phyloP scores from a whole-genome alignment of 1,140 invertebrate species.

The Globodera rostochiensis region DNA sequence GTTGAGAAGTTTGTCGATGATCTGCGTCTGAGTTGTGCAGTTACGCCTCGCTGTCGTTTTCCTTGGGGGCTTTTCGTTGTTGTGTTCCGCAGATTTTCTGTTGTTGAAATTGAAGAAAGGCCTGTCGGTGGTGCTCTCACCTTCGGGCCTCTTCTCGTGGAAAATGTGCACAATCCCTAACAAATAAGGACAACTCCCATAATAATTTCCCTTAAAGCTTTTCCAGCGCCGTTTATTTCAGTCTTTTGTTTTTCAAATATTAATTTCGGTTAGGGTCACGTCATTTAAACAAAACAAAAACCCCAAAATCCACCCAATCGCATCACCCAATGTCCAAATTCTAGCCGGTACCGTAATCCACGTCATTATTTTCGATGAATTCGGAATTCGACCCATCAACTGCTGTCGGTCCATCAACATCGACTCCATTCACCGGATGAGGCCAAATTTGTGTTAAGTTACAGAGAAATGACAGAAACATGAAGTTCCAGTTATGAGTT shows the following conservation, averaged over 20 bases:
- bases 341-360: conserved; percentile 8
- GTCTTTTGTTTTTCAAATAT: no score
- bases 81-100: background rate
- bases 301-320: no score
- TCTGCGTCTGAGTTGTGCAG: conserved; percentile 29
- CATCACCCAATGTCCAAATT: background rate
- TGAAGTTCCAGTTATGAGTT: background rate
- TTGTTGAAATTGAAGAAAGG: conserved; percentile 16
- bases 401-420: background rate
- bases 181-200: no score
- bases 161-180: conserved; percentile 29
- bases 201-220: no score
- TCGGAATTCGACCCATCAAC: conserved; percentile 9
- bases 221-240: no score
- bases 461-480: background rate
- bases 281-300: no score
- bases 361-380: conserved; percentile 15
- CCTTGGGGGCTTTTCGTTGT: background rate
- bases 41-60: background rate
- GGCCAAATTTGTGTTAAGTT: background rate
- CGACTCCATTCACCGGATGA: background rate
- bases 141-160: conserved; percentile 26
- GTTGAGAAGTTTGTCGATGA: conserved; percentile 62
- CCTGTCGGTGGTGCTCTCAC: conserved; percentile 25
- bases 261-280: no score